Evolutionary conservation across 2,888 invertebrate genomes (phyloP).

Genomic region (Leucophenga montana): DNA sequence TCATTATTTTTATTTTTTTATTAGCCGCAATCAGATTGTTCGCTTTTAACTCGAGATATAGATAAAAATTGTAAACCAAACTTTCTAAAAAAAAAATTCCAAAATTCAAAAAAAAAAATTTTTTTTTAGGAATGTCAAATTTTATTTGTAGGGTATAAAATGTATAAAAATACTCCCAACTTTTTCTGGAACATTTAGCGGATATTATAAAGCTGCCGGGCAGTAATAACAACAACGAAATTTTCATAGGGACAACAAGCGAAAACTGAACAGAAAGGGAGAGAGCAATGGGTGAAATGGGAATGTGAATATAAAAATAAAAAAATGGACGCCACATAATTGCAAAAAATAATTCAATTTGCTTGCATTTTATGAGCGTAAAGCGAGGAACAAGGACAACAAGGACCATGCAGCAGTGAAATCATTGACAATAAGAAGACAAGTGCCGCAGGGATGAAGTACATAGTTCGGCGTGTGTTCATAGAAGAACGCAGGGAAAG

Average conservation of each 20-base stretch:
- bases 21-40: too few relatives aligned
- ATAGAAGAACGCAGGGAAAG: background rate
- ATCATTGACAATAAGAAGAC: conserved; percentile 8
- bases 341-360: conserved; percentile 60
- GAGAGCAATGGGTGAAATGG: background rate
- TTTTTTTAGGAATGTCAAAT: too few relatives aligned
- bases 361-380: conserved; percentile 57
- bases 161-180: too few relatives aligned
- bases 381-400: background rate
- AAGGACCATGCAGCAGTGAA: background rate
- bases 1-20: too few relatives aligned
- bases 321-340: conserved; percentile 35
- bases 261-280: conserved; percentile 14
- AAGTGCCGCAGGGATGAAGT: background rate
- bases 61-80: too few relatives aligned
- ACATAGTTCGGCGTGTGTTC: background rate
- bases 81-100: too few relatives aligned
- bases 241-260: background rate
- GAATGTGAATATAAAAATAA: background rate
- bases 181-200: background rate
- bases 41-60: too few relatives aligned
- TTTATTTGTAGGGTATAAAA: too few relatives aligned
- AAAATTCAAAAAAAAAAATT: too few relatives aligned
- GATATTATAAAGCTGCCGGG: conserved; percentile 2
- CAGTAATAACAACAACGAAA: background rate